A percentile compares a stretch with the other conserved stretches of the same genome.
Evolutionary conservation across 1,140 invertebrate genomes (phyloP).

Genomic region (Platorchestia sp.): DNA sequence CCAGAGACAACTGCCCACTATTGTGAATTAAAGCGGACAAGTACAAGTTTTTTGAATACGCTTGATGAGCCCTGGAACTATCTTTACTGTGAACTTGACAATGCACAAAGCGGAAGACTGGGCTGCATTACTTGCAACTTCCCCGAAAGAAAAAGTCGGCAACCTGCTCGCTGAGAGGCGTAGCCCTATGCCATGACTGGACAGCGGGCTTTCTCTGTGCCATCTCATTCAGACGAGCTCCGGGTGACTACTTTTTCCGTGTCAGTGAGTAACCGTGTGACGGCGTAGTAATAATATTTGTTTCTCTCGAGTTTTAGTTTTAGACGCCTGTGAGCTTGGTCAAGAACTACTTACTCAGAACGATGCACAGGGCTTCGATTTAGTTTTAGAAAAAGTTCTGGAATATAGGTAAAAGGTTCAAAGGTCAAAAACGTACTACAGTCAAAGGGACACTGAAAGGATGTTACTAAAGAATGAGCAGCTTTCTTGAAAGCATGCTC

Average conservation of each 20-base stretch:
- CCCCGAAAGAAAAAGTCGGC: background rate
- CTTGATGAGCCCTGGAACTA: background rate
- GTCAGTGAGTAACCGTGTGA: background rate
- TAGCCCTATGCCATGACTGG: background rate
- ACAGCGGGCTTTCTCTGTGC: background rate
- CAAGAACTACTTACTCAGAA: background rate
- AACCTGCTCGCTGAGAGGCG: background rate
- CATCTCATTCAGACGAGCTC: background rate
- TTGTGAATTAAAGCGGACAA: too few relatives aligned
- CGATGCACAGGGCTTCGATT: background rate
- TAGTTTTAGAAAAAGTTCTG: background rate
- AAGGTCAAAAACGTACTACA: too few relatives aligned
- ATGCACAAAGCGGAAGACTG: background rate
- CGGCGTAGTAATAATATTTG: background rate
- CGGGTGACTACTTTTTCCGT: background rate
- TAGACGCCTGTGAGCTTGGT: background rate
- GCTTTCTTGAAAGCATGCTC: too few relatives aligned
- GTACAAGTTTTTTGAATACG: too few relatives aligned
- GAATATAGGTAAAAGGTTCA: too few relatives aligned
- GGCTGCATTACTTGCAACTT: slow-evolving; percentile 30
- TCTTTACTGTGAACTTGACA: background rate
- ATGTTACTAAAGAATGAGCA: too few relatives aligned
- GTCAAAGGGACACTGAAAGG: too few relatives aligned
- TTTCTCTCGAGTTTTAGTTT: background rate
- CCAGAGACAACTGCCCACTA: too few relatives aligned